These are phyloP conservation scores for Enteromius mattozi DNA, from an alignment of 2,797 vertebrate genomes.

Conservation along the genomic window DNA sequence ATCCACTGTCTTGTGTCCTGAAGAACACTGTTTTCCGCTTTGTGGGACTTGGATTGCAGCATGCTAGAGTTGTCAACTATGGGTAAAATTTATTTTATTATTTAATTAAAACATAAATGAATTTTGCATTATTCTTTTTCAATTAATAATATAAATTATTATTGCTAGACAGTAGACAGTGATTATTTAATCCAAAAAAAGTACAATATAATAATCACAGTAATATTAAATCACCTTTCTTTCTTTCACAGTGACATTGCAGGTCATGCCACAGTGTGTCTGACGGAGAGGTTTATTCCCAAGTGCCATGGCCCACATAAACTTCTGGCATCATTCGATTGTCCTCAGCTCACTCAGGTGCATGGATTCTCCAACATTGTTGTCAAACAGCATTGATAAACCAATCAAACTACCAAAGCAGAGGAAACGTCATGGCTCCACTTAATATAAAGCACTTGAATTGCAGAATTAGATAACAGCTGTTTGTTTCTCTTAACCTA, in stretches of 20 bases:
- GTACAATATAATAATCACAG: background rate
- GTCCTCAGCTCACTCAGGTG: slow-evolving; percentile 86
- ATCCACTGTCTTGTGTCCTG: slow-evolving; percentile 62
- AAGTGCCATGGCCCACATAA: slow-evolving; percentile 81
- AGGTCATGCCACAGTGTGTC: slow-evolving; percentile 72
- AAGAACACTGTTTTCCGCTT: slow-evolving; percentile 83
- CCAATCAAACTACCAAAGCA: background rate
- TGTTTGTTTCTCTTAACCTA: slow-evolving; percentile 4
- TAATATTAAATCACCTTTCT: background rate
- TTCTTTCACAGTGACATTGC: slow-evolving; percentile 72
- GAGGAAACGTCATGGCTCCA: background rate
- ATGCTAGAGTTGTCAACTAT: slow-evolving; percentile 79
- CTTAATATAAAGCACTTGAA: background rate
- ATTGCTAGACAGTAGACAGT: background rate
- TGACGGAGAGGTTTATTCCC: slow-evolving; percentile 86
- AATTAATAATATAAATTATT: background rate
- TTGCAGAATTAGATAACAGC: background rate
- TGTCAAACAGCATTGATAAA: slow-evolving; percentile 71
- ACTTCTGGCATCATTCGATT: slow-evolving; percentile 86
- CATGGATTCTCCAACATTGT: slow-evolving; percentile 84
- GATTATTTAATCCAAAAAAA: background rate
- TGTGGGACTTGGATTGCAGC: slow-evolving; percentile 87
- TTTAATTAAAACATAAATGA: background rate
- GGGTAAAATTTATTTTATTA: slow-evolving; percentile 73
- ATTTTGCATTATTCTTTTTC: background rate